A percentile compares a stretch with the other conserved stretches of the same genome.
Conservation (phyloP, 2,797 vertebrate species). For the Malacoctenus gilli region DNA sequence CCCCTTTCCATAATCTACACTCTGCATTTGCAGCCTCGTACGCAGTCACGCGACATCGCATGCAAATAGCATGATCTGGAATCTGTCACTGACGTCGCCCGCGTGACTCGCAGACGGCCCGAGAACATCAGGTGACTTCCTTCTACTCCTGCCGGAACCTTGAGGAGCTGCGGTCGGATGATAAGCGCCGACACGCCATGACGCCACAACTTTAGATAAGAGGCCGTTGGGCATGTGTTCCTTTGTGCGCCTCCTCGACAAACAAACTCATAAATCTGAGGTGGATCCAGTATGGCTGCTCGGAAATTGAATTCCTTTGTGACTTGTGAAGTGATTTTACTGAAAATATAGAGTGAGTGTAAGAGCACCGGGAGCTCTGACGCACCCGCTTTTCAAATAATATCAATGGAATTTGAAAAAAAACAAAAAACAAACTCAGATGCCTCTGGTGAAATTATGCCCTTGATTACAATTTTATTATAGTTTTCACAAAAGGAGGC, state of each 20-base stretch:
- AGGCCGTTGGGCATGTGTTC: conserved; percentile 32
- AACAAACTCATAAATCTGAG: conserved; percentile 36
- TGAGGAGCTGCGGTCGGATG: conserved; percentile 51
- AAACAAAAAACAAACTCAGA: too few relatives aligned
- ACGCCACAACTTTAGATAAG: conserved; percentile 53
- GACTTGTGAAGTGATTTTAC: background rate
- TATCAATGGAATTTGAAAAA: too few relatives aligned
- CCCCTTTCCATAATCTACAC: background rate
- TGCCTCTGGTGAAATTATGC: too few relatives aligned
- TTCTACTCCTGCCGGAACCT: conserved; percentile 43
- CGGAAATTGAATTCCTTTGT: conserved; percentile 5
- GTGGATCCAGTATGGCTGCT: background rate
- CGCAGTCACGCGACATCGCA: conserved; percentile 6
- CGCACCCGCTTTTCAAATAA: background rate
- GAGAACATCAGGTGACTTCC: conserved; percentile 44
- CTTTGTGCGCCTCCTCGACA: conserved; percentile 32
- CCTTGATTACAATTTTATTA: too few relatives aligned
- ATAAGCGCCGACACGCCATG: conserved; percentile 54
- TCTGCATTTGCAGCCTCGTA: background rate
- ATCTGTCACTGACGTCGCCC: conserved; percentile 33
- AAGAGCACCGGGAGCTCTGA: background rate
- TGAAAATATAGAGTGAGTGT: background rate
- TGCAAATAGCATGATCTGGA: conserved; percentile 34
- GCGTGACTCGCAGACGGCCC: conserved; percentile 23
- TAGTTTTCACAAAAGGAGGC: too few relatives aligned